Conservation (phyloP, 1,140 invertebrate species). For the Drosophila melanogaster region Release_6_plus_ISO1_MT NC_004354.4:16076001-16076500, state of each 20-base stretch:
- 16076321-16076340: slow-evolving; percentile 43
- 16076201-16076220: slow-evolving; percentile 14
- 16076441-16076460: slow-evolving; percentile 37
- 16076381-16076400: slow-evolving; percentile 38
- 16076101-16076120: slow-evolving; percentile 31
- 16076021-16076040: slow-evolving; percentile 29
- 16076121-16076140: slow-evolving; percentile 53
- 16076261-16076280: background rate
- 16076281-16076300: slow-evolving; percentile 29
- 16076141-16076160: slow-evolving; percentile 63
- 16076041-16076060: slow-evolving; percentile 6
- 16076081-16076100: slow-evolving; percentile 28
- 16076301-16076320: slow-evolving; percentile 24
- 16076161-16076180: slow-evolving; percentile 31
- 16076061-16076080: background rate
- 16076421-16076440: slow-evolving; percentile 36
- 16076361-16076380: background rate
- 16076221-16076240: slow-evolving; percentile 31
- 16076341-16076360: background rate
- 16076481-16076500: slow-evolving; percentile 31
- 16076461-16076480: slow-evolving; percentile 36
- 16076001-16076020: slow-evolving; percentile 16
- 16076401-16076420: slow-evolving; percentile 31
- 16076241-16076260: slow-evolving; percentile 4
- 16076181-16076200: slow-evolving; percentile 19